Evolutionary conservation across 2,797 vertebrate genomes (phyloP).

Genomic region (Urocyon cinereoargenteus): DNA sequence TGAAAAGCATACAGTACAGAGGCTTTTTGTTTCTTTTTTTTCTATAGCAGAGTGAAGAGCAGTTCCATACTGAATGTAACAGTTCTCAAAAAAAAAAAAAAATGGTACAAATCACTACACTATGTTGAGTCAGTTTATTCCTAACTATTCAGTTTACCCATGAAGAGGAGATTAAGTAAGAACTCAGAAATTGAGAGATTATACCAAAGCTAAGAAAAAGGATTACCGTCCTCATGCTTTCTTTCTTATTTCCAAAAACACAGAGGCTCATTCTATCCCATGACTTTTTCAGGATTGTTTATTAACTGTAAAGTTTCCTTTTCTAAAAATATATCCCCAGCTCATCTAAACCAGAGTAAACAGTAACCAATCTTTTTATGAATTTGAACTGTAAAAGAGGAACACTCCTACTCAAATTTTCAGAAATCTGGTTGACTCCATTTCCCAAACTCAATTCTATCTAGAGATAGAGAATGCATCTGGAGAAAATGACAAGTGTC

Average conservation of each 20-base stretch:
- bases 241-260: constrained; percentile 49
- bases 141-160: not conserved
- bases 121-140: not conserved
- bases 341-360: not conserved
- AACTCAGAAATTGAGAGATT: not conserved
- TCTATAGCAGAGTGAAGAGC: not conserved
- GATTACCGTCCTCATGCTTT: not conserved
- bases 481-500: not conserved
- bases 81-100: not conserved
- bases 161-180: not conserved
- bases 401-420: not conserved
- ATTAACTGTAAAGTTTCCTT: not conserved
- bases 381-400: not conserved
- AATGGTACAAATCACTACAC: not conserved
- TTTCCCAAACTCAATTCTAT: not conserved
- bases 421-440: not conserved
- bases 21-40: not conserved
- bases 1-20: not conserved
- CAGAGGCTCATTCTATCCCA: not conserved
- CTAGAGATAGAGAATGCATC: not conserved
- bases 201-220: not conserved
- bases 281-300: constrained; percentile 31
- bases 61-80: not conserved
- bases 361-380: not conserved
- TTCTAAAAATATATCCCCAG: not conserved